phyloP scores from a whole-genome alignment of 1,140 invertebrate genomes.

The Drosophila dunni region DNA sequence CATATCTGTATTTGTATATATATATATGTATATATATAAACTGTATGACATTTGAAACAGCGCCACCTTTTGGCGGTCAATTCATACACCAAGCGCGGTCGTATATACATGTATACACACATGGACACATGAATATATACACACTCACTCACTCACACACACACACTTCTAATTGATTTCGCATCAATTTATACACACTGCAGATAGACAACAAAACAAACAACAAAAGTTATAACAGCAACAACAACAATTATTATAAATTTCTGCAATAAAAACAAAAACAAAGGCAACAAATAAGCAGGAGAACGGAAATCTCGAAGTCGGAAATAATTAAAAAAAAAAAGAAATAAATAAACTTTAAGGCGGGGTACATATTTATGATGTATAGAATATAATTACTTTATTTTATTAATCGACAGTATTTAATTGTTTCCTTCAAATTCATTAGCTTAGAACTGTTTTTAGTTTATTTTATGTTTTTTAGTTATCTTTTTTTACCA shows the following conservation, averaged over 20 bases:
- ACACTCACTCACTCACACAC: background rate
- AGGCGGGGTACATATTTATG: slow-evolving; percentile 44
- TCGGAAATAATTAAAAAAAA: slow-evolving; percentile 28
- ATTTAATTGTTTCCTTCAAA: slow-evolving; percentile 55
- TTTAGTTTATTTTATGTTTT: slow-evolving; percentile 31
- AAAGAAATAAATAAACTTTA: slow-evolving; percentile 38
- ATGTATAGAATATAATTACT: slow-evolving; percentile 42
- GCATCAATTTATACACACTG: background rate
- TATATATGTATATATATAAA: slow-evolving; percentile 6
- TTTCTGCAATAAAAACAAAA: slow-evolving; percentile 45
- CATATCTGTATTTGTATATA: slow-evolving; percentile 20
- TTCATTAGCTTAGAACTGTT: background rate
- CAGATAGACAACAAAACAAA: background rate
- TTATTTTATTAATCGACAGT: slow-evolving; percentile 52
- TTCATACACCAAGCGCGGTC: slow-evolving; percentile 47
- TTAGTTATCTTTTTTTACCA: slow-evolving; percentile 54
- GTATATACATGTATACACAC: slow-evolving; percentile 41
- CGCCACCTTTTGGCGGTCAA: slow-evolving; percentile 20
- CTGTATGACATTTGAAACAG: slow-evolving; percentile 39
- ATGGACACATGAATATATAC: slow-evolving; percentile 17
- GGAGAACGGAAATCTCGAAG: slow-evolving; percentile 28
- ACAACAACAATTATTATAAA: slow-evolving; percentile 29
- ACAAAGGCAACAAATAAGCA: slow-evolving; percentile 40
- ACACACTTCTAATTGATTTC: background rate
- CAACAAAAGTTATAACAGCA: slow-evolving; percentile 17